Evolutionary conservation across 2,888 invertebrate genomes (phyloP), one percentile per base, ranked within the genome.

Genomic region (Craniophora ligustri): DNA sequence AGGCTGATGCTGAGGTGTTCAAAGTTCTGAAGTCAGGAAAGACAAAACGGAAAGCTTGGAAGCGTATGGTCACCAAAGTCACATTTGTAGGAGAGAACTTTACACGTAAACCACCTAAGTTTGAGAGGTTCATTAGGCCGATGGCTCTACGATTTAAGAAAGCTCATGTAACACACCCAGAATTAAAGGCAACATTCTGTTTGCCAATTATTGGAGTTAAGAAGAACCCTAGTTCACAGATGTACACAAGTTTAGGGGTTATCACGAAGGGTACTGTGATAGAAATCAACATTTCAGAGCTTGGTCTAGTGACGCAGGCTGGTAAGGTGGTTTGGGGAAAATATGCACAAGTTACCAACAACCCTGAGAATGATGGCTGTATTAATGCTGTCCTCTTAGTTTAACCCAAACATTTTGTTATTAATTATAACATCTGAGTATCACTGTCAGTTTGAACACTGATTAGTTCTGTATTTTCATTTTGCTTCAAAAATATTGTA

Each of bases 301-400:
- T 99, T 62, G 99, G 99, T 93, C 94, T 99, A 61, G 99, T 99
- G 1, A 99, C 99, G 0, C 99, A 99, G 87, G 97, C 98, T 6
- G 99, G 99, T 57, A 99, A 99, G 95, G 99, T 99, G 39, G 98
- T 99, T 0, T 99, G 99, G 99, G 99, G 99, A 55, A 99, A 99
- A 94, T 99, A 98, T 86, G 99, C 99, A 0, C 99, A 99, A 91
- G 99, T 99, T 13, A 99, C 99, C 0, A 99, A 99, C 89, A 98
- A 99, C 92, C 99, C 99, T 0, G 99, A 99, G 89, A 99, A 99
- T 92, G 99, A 99, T 94, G 99, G 99, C 13, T 99, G 99, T 83
- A 99, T 99, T 57, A 99, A 99, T 94, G 99, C 99, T 84, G 98
- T 99, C 58, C 94, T 99, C 59, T 94, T 99, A 86, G 98, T 99